Evolutionary conservation across 2,888 invertebrate species (phyloP).

Genomic region (Meteorus colon): DNA sequence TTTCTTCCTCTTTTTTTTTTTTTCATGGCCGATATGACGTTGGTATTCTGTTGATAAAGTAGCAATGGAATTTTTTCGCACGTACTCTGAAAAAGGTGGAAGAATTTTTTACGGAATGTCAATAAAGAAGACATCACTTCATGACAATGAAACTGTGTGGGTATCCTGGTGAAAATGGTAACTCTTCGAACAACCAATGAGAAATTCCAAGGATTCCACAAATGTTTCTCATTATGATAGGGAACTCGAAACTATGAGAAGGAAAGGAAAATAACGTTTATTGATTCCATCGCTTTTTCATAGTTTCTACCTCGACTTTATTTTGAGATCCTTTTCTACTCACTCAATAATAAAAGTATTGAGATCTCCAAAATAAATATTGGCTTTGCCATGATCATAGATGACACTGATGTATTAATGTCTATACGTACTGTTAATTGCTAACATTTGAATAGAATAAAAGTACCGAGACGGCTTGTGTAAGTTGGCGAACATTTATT

Average conservation of each 20-base stretch:
- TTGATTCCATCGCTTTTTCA: background rate
- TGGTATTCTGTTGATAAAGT: background rate
- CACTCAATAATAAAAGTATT: no score
- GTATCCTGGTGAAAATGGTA: background rate
- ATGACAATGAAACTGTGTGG: background rate
- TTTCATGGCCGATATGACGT: background rate
- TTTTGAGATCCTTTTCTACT: background rate
- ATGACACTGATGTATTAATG: no score
- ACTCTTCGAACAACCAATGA: background rate
- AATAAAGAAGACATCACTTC: constrained; percentile 2
- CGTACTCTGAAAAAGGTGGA: background rate
- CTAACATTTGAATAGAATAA: no score
- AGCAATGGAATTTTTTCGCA: background rate
- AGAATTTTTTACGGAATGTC: background rate
- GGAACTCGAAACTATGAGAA: background rate
- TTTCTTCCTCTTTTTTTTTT: background rate
- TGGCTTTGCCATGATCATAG: no score
- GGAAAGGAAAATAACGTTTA: background rate
- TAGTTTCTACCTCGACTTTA: constrained; percentile 30
- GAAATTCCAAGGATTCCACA: constrained; percentile 10
- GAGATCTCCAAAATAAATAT: no score
- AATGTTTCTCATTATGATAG: constrained; percentile 9
- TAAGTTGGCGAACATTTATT: no score
- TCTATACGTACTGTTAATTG: no score
- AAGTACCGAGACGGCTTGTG: no score